These are phyloP conservation scores for Noctua pronuba DNA, from an alignment of 2,888 invertebrate genomes.

Conservation along the genomic window DNA sequence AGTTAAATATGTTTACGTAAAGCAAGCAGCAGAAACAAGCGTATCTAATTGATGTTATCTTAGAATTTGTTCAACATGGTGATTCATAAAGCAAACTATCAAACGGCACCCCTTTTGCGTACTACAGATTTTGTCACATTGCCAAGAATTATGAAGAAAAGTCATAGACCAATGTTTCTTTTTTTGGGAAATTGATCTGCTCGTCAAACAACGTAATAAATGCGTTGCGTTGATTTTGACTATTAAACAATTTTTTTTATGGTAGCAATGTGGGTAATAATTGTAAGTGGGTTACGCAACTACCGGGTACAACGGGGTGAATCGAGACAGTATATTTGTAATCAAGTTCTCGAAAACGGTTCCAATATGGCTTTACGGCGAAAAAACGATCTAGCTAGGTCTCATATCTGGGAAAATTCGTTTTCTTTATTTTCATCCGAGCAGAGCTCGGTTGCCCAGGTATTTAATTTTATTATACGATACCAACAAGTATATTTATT, in stretches of 20 bases:
- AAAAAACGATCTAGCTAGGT: no score
- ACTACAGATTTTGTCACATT: background rate
- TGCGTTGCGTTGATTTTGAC: no score
- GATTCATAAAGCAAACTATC: background rate
- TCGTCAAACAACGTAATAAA: background rate
- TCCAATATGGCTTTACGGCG: background rate
- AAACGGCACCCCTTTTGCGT: background rate
- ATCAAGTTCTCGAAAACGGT: background rate
- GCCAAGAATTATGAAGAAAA: background rate
- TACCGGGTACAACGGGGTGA: no score
- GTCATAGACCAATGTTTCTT: background rate
- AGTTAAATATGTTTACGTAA: constrained; percentile 15
- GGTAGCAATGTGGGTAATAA: background rate
- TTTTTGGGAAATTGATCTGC: background rate
- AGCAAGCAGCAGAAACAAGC: background rate
- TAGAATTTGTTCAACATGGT: constrained; percentile 17
- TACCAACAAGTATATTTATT: no score
- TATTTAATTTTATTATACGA: no score
- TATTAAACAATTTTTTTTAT: no score
- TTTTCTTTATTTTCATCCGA: no score
- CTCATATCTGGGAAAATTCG: no score
- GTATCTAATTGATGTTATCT: constrained; percentile 20
- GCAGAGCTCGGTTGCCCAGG: no score
- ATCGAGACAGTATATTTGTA: background rate
- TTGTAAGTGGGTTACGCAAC: no score